A percentile compares a stretch with the other conserved stretches of the same genome.
phyloP scores from a whole-genome alignment of 2,797 vertebrate genomes.

The Cirrhinus molitorella region DNA sequence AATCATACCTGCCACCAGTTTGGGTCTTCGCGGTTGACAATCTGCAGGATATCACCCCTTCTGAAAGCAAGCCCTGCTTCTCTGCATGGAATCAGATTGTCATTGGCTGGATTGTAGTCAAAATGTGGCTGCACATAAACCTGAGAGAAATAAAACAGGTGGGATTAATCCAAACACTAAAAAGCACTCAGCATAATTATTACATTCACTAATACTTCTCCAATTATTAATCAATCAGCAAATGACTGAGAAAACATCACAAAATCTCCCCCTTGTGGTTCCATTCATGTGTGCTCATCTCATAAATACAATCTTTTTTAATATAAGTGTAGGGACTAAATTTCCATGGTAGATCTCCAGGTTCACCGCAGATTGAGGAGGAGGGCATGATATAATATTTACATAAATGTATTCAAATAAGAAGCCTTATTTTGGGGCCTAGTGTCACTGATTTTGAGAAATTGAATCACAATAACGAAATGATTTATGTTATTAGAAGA shows the following conservation, averaged over 20 bases:
- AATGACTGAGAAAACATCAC: not conserved
- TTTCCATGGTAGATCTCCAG: not conserved
- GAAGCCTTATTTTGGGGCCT: not conserved
- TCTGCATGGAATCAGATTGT: conserved; percentile 96
- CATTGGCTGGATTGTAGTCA: conserved; percentile 94
- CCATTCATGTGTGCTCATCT: not conserved
- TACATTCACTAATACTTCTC: not conserved
- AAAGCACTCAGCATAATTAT: not conserved
- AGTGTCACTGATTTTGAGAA: not conserved
- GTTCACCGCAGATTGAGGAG: not conserved
- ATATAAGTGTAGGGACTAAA: not conserved
- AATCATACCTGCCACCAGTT: conserved; percentile 98
- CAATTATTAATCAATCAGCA: not conserved
- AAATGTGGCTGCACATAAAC: conserved; percentile 97
- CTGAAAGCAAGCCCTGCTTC: conserved; percentile 95
- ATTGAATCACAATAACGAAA: conserved; percentile 13
- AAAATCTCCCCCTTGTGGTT: not conserved
- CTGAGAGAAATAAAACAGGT: conserved; percentile 73
- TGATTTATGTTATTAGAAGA: conserved; percentile 19
- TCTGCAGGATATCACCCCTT: conserved; percentile 95
- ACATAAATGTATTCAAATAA: not conserved
- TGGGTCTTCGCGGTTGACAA: conserved; percentile 95
- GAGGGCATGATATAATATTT: conserved; percentile 17
- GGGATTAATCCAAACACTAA: not conserved
- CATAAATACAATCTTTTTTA: not conserved